Evolutionary conservation across 1,140 invertebrate genomes (phyloP).

Genomic region (Drosophila athabasca): DNA sequence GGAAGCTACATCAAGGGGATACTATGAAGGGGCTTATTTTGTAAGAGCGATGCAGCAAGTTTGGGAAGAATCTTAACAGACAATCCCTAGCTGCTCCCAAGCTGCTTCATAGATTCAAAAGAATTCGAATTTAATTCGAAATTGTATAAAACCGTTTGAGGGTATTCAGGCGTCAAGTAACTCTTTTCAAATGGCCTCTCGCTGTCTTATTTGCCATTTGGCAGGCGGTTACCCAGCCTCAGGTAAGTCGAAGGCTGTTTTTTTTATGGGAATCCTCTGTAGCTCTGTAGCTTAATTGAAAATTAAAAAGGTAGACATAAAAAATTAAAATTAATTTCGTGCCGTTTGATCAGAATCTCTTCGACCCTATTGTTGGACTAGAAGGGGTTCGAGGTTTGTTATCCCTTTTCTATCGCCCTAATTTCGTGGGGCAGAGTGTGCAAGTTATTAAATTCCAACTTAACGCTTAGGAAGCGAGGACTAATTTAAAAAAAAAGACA

Average conservation of each 20-base stretch:
- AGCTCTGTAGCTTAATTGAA: constrained; percentile 62
- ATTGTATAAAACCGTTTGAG: too few relatives aligned
- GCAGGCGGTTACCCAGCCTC: not conserved
- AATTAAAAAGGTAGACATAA: constrained; percentile 78
- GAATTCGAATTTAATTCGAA: too few relatives aligned
- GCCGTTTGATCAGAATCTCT: constrained; percentile 48
- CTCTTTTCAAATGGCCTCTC: not conserved
- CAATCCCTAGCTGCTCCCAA: too few relatives aligned
- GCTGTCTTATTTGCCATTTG: not conserved
- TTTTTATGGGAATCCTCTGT: constrained; percentile 26
- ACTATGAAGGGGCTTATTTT: not conserved
- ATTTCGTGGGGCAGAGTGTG: constrained; percentile 1
- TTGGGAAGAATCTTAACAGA: too few relatives aligned
- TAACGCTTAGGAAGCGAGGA: constrained; percentile 14
- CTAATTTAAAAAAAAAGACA: constrained; percentile 17
- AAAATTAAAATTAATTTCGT: constrained; percentile 80
- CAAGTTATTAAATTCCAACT: constrained; percentile 7
- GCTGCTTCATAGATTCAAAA: too few relatives aligned
- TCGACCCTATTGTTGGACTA: constrained; percentile 18
- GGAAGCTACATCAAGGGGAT: not conserved
- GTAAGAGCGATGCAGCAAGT: too few relatives aligned
- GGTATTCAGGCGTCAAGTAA: too few relatives aligned
- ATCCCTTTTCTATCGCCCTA: not conserved
- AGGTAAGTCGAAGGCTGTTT: not conserved
- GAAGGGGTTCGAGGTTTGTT: not conserved